Conservation (phyloP, 2,113 vertebrate genomes). For the Clarias magur region DNA sequence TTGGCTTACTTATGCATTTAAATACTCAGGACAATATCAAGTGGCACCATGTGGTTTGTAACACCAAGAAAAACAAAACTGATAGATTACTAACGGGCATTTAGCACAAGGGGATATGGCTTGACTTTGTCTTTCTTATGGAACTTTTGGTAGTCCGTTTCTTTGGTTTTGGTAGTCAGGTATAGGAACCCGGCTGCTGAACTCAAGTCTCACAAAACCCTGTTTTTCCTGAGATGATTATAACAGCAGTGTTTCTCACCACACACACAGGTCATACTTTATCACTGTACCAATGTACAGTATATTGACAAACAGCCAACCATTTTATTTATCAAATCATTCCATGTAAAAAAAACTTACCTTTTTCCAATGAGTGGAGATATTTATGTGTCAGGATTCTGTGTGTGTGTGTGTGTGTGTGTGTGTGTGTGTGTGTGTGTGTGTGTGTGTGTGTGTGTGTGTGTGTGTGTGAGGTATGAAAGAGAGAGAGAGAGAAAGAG, state of each 20-base stretch:
- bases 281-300: neutral
- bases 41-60: neutral
- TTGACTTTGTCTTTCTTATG: neutral
- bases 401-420: no score
- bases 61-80: no score
- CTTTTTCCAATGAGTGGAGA: neutral
- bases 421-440: no score
- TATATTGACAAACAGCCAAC: neutral
- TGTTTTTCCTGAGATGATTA: neutral
- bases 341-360: neutral
- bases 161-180: neutral
- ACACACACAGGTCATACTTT: neutral
- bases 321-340: conserved; percentile 6
- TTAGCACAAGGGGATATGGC: neutral
- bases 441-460: no score
- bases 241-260: neutral
- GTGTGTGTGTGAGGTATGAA: neutral
- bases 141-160: neutral
- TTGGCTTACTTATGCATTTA: neutral
- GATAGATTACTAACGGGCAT: neutral
- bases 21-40: neutral
- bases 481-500: neutral
- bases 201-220: neutral
- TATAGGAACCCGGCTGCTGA: neutral
- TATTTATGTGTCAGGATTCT: neutral